Conservation (phyloP, 2,797 vertebrate species). For the Paramormyrops hopkinsi region DNA sequence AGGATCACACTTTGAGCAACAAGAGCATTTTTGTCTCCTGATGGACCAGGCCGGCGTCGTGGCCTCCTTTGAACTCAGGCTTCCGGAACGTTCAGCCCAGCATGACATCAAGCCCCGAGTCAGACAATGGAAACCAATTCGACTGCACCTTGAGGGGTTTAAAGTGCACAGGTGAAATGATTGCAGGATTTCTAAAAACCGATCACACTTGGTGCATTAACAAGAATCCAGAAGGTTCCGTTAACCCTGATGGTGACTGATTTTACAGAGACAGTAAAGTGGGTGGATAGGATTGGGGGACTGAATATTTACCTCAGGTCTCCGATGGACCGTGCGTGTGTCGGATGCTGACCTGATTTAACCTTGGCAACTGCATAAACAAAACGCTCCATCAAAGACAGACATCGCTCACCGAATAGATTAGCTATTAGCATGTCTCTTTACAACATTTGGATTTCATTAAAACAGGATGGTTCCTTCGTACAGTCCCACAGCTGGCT, state of each 20-base stretch:
- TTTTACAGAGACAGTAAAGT: background rate
- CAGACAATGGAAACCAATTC: background rate
- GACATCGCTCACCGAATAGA: background rate
- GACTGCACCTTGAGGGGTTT: background rate
- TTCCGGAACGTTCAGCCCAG: background rate
- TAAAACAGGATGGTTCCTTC: background rate
- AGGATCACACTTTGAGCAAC: background rate
- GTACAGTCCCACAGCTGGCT: background rate
- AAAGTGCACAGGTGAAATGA: background rate
- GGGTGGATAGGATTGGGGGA: background rate
- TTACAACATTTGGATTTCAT: background rate
- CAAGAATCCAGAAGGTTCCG: background rate
- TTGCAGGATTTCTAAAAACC: background rate
- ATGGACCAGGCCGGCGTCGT: background rate
- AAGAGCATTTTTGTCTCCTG: background rate
- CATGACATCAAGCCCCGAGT: background rate
- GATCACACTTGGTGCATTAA: background rate
- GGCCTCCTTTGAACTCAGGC: background rate
- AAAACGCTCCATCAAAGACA: background rate
- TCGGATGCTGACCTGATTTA: background rate
- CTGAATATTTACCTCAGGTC: background rate
- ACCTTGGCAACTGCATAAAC: background rate
- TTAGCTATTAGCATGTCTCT: background rate
- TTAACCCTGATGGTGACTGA: background rate
- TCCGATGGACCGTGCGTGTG: background rate